A percentile compares a stretch with the other conserved stretches of the same genome.
Conservation (phyloP, 1,140 invertebrate species). For the Ceratitis capitata region DNA sequence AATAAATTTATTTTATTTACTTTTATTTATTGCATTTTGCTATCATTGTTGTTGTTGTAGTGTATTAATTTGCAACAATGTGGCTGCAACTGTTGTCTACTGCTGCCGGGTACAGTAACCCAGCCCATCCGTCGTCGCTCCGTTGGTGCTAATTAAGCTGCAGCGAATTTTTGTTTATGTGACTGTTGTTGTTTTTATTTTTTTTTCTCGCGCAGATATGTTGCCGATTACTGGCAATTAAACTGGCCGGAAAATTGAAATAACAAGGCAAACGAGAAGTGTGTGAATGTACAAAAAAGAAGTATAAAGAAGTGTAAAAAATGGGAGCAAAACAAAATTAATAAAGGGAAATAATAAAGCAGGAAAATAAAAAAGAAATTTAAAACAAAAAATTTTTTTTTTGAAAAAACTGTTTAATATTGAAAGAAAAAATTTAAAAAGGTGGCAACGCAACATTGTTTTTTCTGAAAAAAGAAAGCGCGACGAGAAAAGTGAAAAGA, state of each 20-base stretch:
- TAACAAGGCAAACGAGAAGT: constrained; percentile 13
- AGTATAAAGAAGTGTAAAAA: no score
- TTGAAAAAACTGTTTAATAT: no score
- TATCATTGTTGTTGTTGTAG: not conserved
- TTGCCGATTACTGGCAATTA: constrained; percentile 30
- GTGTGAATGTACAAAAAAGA: not conserved
- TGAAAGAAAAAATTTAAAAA: not conserved
- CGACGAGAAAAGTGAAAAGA: no score
- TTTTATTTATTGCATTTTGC: constrained; percentile 15
- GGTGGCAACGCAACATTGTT: not conserved
- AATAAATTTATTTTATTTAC: not conserved
- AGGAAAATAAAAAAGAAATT: no score
- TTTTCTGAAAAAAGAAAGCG: no score
- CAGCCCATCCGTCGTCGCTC: not conserved
- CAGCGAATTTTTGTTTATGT: constrained; percentile 29
- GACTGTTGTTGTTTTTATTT: constrained; percentile 16
- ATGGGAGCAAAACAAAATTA: not conserved
- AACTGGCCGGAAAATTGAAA: constrained; percentile 32
- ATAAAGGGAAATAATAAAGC: not conserved
- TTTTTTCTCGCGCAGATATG: no score
- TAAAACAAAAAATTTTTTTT: no score
- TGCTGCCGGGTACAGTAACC: not conserved
- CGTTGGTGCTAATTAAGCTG: constrained; percentile 37
- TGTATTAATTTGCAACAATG: not conserved
- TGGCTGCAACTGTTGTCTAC: not conserved